A percentile compares a stretch with the other conserved stretches of the same genome.
phyloP scores from a whole-genome alignment of 2,888 invertebrate species.

The Aphodius sticticus region DNA sequence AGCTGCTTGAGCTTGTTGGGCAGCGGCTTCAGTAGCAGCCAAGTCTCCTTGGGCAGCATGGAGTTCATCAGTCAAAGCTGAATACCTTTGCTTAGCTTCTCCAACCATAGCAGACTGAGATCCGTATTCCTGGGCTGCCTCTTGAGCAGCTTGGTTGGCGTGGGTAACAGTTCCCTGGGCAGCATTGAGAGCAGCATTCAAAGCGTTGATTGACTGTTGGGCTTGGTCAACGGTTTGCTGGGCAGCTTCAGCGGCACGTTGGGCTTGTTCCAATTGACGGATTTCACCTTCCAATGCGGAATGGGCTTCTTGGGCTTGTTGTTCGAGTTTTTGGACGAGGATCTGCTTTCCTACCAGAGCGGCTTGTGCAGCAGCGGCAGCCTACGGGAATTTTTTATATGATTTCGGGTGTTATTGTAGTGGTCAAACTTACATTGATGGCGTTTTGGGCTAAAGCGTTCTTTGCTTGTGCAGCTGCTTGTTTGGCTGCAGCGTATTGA shows the following conservation, averaged over 20 bases:
- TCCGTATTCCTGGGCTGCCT: slow-evolving; percentile 73
- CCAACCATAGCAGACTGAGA: slow-evolving; percentile 79
- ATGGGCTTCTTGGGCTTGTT: slow-evolving; percentile 73
- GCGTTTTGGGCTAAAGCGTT: too few relatives aligned
- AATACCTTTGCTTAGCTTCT: slow-evolving; percentile 73
- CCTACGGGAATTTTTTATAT: slow-evolving; percentile 52
- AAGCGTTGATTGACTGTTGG: slow-evolving; percentile 65
- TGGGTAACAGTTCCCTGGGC: slow-evolving; percentile 72
- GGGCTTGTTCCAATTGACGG: too few relatives aligned
- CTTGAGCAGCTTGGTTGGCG: slow-evolving; percentile 73
- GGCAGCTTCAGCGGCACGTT: too few relatives aligned
- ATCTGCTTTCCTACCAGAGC: slow-evolving; percentile 57
- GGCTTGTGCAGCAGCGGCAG: slow-evolving; percentile 65
- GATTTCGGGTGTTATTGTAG: slow-evolving; percentile 68
- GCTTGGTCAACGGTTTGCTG: slow-evolving; percentile 72
- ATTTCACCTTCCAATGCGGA: slow-evolving; percentile 64
- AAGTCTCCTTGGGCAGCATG: slow-evolving; percentile 28
- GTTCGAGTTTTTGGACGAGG: slow-evolving; percentile 64
- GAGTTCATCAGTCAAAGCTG: slow-evolving; percentile 71
- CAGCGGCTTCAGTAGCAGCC: slow-evolving; percentile 12
- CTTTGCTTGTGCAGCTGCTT: too few relatives aligned
- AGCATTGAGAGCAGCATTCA: slow-evolving; percentile 53
- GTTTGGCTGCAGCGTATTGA: too few relatives aligned
- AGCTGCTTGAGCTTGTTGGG: too few relatives aligned
- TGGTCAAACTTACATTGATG: slow-evolving; percentile 58